phyloP scores from a whole-genome alignment of 2,113 vertebrate species.

The Vulpes ferrilata region DNA sequence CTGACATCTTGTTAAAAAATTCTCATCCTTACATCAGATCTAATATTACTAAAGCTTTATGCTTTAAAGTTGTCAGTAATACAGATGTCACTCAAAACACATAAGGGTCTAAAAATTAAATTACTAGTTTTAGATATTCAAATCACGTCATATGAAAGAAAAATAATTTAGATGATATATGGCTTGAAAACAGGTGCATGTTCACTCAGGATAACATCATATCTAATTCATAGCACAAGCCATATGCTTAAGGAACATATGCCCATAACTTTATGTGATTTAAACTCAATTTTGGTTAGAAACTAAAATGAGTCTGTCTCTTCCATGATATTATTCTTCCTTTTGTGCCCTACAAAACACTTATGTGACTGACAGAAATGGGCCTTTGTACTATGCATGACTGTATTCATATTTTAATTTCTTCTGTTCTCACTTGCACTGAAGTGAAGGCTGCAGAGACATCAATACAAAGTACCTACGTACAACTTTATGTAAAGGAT shows the following conservation, averaged over 20 bases:
- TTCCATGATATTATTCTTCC: not conserved
- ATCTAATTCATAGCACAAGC: not conserved
- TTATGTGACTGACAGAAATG: not conserved
- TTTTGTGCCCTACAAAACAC: not conserved
- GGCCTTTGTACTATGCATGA: not conserved
- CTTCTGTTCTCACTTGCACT: not conserved
- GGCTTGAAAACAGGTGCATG: not conserved
- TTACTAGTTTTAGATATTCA: not conserved
- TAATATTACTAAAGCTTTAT: conserved; percentile 36
- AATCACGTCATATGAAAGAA: not conserved
- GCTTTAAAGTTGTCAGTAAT: not conserved
- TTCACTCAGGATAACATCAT: not conserved
- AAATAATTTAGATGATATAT: conserved; percentile 36
- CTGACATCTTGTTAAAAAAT: not conserved
- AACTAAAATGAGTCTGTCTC: not conserved
- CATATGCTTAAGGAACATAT: not conserved
- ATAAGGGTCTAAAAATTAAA: conserved; percentile 35
- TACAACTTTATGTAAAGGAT: not conserved
- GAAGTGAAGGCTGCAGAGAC: not conserved
- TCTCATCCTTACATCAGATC: not conserved
- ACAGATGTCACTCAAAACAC: not conserved
- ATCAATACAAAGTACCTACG: not conserved
- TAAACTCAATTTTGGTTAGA: not conserved
- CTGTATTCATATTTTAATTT: not conserved
- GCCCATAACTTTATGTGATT: not conserved